Evolutionary conservation across 2,797 vertebrate genomes (phyloP).

Genomic region (Lates japonicus): DNA sequence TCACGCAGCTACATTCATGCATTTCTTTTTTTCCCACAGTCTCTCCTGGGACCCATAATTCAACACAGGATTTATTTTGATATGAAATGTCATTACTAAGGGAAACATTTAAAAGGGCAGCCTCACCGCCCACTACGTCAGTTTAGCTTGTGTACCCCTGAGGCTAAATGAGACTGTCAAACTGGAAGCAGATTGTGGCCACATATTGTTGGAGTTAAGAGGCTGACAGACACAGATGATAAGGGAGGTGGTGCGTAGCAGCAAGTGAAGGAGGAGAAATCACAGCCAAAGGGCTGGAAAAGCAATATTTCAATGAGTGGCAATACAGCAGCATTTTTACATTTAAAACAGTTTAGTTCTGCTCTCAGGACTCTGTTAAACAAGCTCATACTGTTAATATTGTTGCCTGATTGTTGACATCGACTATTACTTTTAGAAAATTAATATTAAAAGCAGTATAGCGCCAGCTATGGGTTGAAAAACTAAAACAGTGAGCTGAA

Average conservation of each 20-base stretch:
- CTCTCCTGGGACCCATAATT: constrained; percentile 22
- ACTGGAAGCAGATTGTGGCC: constrained; percentile 62
- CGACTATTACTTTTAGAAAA: too few species aligned
- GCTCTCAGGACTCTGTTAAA: background rate
- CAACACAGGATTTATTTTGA: constrained; percentile 46
- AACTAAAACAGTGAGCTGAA: background rate
- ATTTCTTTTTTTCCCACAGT: background rate
- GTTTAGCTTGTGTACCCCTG: constrained; percentile 44
- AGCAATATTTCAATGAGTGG: constrained; percentile 12
- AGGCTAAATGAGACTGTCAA: constrained; percentile 58
- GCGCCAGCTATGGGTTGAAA: background rate
- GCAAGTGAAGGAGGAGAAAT: constrained; percentile 45
- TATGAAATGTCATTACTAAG: constrained; percentile 59
- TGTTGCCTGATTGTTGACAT: too few species aligned
- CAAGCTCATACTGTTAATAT: background rate
- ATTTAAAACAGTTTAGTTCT: constrained; percentile 10
- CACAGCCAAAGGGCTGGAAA: constrained; percentile 35
- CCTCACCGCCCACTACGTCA: constrained; percentile 36
- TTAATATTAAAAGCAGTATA: too few species aligned
- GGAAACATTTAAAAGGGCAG: constrained; percentile 57
- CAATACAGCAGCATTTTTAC: constrained; percentile 18
- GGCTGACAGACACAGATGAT: constrained; percentile 59
- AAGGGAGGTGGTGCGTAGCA: constrained; percentile 52
- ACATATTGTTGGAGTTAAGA: constrained; percentile 64
- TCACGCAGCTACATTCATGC: background rate